phyloP scores from a whole-genome alignment of 2,113 vertebrate species.

The Hystrix cristata region DNA sequence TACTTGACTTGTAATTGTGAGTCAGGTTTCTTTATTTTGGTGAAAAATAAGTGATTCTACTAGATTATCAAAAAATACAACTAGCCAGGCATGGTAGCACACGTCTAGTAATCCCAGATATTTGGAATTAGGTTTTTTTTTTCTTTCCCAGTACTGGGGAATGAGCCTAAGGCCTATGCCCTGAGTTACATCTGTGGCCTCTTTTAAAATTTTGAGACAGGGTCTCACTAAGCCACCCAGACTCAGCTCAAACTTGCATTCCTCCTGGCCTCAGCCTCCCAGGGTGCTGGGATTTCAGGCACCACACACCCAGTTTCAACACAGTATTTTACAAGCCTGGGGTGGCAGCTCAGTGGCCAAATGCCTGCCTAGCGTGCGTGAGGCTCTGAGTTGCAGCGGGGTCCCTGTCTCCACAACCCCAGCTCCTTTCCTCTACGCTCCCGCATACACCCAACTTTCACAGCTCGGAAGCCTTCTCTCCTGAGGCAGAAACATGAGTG shows the following conservation, averaged over 20 bases:
- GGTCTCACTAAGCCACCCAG: neutral
- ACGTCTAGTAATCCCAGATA: neutral
- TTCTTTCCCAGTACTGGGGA: neutral
- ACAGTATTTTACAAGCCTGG: neutral
- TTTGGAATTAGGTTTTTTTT: neutral
- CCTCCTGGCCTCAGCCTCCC: neutral
- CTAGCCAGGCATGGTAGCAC: neutral
- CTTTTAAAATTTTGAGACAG: neutral
- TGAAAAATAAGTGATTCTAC: slow-evolving; percentile 68
- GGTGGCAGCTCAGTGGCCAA: neutral
- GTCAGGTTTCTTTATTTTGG: slow-evolving; percentile 74
- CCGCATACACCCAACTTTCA: neutral
- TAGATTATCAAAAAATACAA: slow-evolving; percentile 80
- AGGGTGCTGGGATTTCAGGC: neutral
- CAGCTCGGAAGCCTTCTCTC: slow-evolving; percentile 26
- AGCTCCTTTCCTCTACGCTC: neutral
- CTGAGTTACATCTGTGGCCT: neutral
- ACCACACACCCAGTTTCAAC: neutral
- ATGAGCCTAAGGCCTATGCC: neutral
- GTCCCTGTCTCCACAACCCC: neutral
- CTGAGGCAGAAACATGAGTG: neutral
- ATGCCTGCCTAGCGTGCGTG: too few relatives aligned
- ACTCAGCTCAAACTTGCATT: neutral
- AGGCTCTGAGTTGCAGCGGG: neutral
- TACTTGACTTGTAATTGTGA: slow-evolving; percentile 76